Percentiles rank a stretch among this genome's conserved stretches.
phyloP scores from a whole-genome alignment of 2,113 vertebrate genomes.

The Hippoglossus stenolepis region DNA sequence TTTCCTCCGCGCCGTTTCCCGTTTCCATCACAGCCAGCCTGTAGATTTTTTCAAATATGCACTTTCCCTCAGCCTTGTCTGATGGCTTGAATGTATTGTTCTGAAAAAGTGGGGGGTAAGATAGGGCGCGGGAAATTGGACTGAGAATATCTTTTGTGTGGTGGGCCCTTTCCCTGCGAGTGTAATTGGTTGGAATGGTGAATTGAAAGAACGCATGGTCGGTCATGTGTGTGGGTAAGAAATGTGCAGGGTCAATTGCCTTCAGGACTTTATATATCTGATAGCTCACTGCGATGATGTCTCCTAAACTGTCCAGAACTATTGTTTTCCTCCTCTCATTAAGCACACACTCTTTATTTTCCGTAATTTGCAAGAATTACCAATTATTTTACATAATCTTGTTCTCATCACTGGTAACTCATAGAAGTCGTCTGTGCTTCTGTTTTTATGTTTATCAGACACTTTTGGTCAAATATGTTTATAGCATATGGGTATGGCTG shows the following conservation, averaged over 20 bases:
- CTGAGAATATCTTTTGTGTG: conserved; percentile 55
- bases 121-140: conserved; percentile 51
- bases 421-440: not conserved
- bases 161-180: conserved; percentile 19
- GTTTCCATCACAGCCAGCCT: conserved; percentile 34
- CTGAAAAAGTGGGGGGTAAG: conserved; percentile 25
- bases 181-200: conserved; percentile 65
- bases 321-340: conserved; percentile 48
- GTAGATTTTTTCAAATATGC: conserved; percentile 55
- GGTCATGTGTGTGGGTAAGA: conserved; percentile 33
- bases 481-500: not conserved
- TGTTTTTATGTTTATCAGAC: conserved; percentile 12
- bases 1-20: conserved; percentile 38
- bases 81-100: conserved; percentile 31
- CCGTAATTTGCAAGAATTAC: conserved; percentile 33
- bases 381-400: conserved; percentile 27
- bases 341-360: conserved; percentile 12
- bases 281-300: conserved; percentile 39
- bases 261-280: conserved; percentile 32
- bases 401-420: conserved; percentile 22
- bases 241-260: conserved; percentile 53
- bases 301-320: conserved; percentile 42
- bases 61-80: conserved; percentile 53
- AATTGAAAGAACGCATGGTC: conserved; percentile 44
- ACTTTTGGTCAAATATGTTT: conserved; percentile 10